These are phyloP conservation scores for Aphis gossypii DNA, from an alignment of 1,140 invertebrate species.

Conservation along the genomic window DNA sequence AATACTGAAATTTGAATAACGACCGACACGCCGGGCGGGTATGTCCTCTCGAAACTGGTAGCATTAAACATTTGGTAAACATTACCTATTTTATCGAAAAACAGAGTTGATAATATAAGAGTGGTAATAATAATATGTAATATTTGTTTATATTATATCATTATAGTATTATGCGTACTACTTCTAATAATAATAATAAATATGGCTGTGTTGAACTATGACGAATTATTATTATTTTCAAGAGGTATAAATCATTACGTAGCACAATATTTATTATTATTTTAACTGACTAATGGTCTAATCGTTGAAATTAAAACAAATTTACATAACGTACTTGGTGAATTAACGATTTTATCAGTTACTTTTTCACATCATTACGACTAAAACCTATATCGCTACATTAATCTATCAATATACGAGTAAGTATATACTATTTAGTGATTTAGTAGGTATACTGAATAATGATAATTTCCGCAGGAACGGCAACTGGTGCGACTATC, in stretches of 20 bases:
- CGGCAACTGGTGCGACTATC: not conserved
- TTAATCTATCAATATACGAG: not conserved
- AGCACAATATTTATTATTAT: no score
- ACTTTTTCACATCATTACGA: not conserved
- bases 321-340: not conserved
- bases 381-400: not conserved
- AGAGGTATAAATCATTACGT: not conserved
- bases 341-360: not conserved
- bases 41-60: not conserved
- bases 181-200: not conserved
- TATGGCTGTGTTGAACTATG: not conserved
- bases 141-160: not conserved
- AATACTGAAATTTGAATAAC: not conserved
- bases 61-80: not conserved
- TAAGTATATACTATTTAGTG: not conserved
- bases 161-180: not conserved
- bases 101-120: not conserved
- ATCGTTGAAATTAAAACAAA: not conserved
- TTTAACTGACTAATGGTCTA: not conserved
- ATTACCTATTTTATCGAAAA: not conserved
- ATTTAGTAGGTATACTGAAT: not conserved
- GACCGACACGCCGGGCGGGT: not conserved
- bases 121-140: accelerated
- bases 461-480: not conserved
- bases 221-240: not conserved